These are phyloP conservation scores for Ceratotherium simum DNA, from an alignment of 2,113 vertebrate genomes.

Conservation along the genomic window DNA sequence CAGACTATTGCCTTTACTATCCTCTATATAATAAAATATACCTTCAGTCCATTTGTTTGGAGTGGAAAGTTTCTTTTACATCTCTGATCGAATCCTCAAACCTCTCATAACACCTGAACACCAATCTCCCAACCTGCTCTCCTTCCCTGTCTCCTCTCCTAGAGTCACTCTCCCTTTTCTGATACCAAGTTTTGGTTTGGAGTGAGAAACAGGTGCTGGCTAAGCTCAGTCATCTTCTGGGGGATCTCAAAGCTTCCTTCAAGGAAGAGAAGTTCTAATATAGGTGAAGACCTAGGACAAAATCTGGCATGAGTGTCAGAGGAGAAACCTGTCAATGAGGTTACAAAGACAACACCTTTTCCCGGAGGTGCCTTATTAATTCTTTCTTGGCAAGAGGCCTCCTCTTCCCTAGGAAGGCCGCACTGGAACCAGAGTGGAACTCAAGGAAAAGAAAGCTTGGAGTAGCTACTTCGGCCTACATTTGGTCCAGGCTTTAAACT, in stretches of 20 bases:
- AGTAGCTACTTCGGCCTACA: neutral
- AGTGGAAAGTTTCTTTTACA: too few species aligned
- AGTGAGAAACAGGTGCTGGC: neutral
- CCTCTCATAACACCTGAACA: neutral
- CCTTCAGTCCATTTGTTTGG: too few species aligned
- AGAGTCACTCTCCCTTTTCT: neutral
- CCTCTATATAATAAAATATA: too few species aligned
- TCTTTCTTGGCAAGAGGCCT: neutral
- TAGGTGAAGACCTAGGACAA: neutral
- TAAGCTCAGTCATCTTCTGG: neutral
- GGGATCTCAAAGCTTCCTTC: neutral
- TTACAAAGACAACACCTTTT: neutral
- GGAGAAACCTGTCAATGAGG: neutral
- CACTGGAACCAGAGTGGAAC: neutral
- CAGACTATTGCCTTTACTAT: too few species aligned
- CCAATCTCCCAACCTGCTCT: neutral
- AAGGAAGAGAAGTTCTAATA: neutral
- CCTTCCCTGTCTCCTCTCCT: neutral
- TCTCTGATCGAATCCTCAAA: too few species aligned
- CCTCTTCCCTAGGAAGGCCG: neutral
- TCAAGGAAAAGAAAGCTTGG: neutral
- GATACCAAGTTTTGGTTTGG: neutral
- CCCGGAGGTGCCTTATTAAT: neutral
- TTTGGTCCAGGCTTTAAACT: neutral
- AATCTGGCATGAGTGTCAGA: neutral